Evolutionary conservation across 2,797 vertebrate species (phyloP), one percentile per base, ranked within the genome.

Genomic region (Phataginus tricuspis): DNA sequence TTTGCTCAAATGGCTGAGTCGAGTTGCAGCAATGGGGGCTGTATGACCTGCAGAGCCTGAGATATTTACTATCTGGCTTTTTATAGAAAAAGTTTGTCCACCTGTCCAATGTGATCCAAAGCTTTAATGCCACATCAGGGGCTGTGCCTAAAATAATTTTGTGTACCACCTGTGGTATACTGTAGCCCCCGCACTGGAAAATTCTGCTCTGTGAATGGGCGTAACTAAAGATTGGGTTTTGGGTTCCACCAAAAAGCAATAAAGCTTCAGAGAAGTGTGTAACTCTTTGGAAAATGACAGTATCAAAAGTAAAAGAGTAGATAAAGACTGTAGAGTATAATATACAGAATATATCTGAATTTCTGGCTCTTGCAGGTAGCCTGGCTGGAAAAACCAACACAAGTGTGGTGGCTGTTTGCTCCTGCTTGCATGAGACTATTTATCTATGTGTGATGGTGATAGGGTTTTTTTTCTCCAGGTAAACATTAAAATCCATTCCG

Each of bases 401-500:
- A 75, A 53, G 25, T 74, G 21, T 29, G 57, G 77, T 57, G 78
- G 51, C 37, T 79, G 25, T 74, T 91, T 49, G 34, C 23, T 71
- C 39, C 86, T 85, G 31, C 42, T 74, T 94, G 18, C 39, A 57
- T 11, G 88, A 90, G 45, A 82, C 59, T 79, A 59, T 77, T 92
- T 55, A 61, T 95, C n/a, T 86, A 53, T 34, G 90, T 95, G 79
- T 45, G 4, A 49, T 18, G 27, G 25, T 18, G 21, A 13, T 53
- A 18, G 72, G 12, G 19, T 1, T 11, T 79, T 72, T 21, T 10
- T 1, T 34, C 15, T 77, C 37, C 79, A 68, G 16, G 79, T 72
- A 91, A 89, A 95, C 93, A 89, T 71, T 84, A 72, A 91, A 96
- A 79, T 84, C 74, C 78, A 74, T 93, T 93, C 74, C 37, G 64